Evolutionary conservation across 2,888 invertebrate species (phyloP), one percentile per base, ranked within the genome.

Genomic region (Spodoptera picta): DNA sequence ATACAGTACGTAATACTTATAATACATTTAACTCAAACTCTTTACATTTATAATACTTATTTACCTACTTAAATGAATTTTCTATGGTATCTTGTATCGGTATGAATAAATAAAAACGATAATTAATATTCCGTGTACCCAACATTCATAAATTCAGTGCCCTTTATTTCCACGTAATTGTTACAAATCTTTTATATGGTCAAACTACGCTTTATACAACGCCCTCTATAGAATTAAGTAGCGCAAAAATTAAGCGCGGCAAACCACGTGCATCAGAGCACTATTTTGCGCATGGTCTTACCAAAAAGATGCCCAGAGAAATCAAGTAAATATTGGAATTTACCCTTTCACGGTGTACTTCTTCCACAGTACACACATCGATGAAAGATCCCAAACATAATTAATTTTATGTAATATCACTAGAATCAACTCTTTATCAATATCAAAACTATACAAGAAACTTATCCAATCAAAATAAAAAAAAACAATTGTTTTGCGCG

Each of bases 11-110:
- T 58, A 60, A 62, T 19, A 24, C 41, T 45, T 69, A 79, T 10
- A 31, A 50, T 66, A 66, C 41, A 51, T 67, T 60, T 60, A 49
- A 52, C 49, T 60, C 50, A 45, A 72, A 70, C 47, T 58, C 36
- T 52, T 60, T 58, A 75, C 58, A 70, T 46, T 64, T 56, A 47
- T 69, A 59, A 66, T 73, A 73, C 48, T 61, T 70, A 66, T 4
- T 48, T 73, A 73, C 48, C 57, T 70, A 66, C 3, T 48, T 48
- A 36, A 52, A 60, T 73, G 71, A 19, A 46, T 66, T 54, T 53
- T 58, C n/a, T 58, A 47, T 58, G 48, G 24, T 58, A 48, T 67
- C 47, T 49, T 47, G 52, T 69, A 68, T 41, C 57, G 42, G 46
- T 62, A 60, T 47, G 66, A 36, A 52, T 66, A 68, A 47, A 72